Evolutionary conservation across 2,113 vertebrate genomes (phyloP).

Genomic region (Strigops habroptila): DNA sequence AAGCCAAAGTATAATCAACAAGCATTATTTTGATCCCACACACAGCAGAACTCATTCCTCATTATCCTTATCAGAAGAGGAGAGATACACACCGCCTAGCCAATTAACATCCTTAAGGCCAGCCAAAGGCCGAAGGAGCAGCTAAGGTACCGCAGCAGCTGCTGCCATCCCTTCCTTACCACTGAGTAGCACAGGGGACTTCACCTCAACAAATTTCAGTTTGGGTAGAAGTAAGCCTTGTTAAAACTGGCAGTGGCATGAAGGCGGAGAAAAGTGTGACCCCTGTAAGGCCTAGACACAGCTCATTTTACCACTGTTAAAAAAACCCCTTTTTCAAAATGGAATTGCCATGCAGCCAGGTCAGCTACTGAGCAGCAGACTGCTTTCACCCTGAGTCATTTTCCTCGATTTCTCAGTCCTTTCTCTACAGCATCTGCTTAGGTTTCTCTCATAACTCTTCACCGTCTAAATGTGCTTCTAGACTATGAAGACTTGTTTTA

Average conservation of each 20-base stretch:
- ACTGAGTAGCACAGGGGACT: background rate
- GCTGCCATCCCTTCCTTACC: background rate
- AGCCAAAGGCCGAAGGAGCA: background rate
- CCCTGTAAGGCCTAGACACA: background rate
- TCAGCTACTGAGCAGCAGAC: background rate
- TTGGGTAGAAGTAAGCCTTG: background rate
- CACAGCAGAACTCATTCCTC: conserved; percentile 1
- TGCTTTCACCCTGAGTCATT: background rate
- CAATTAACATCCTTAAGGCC: background rate
- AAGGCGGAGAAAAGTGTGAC: background rate
- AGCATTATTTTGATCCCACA: background rate
- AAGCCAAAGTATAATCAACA: background rate
- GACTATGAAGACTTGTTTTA: background rate
- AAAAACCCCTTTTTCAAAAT: background rate
- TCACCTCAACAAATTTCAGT: background rate
- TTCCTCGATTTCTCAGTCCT: background rate
- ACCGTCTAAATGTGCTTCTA: background rate
- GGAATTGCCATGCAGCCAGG: background rate
- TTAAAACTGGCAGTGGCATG: background rate
- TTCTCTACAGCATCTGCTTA: background rate
- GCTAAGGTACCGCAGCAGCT: background rate
- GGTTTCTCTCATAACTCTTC: background rate
- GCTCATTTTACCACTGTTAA: background rate
- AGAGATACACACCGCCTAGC: background rate
- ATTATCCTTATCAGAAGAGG: background rate